A percentile compares a stretch with the other conserved stretches of the same genome.
Conservation (phyloP, 2,113 vertebrate genomes). For the Gallinago jamesoni region DNA sequence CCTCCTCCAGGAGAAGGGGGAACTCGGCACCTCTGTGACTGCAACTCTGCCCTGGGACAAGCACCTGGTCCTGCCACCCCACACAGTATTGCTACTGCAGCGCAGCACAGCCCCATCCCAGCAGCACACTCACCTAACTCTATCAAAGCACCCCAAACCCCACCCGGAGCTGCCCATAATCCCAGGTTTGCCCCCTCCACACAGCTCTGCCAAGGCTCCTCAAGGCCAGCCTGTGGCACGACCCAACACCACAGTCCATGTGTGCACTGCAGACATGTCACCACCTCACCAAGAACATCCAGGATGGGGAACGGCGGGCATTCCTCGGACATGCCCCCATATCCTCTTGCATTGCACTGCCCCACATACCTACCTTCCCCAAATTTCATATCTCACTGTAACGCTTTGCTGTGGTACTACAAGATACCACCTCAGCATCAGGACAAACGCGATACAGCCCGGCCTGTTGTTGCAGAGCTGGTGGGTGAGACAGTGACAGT, state of each 20-base stretch:
- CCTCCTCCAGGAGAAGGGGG: background rate
- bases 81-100: background rate
- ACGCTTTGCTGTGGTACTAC: background rate
- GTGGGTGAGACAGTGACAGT: background rate
- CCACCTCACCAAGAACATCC: background rate
- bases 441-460: background rate
- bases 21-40: background rate
- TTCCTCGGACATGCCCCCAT: background rate
- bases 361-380: background rate
- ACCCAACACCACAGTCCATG: fast-evolving
- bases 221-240: background rate
- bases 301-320: background rate
- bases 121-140: background rate
- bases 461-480: background rate
- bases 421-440: background rate
- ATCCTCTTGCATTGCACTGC: background rate
- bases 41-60: background rate
- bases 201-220: background rate
- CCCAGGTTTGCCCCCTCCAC: background rate
- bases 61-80: background rate
- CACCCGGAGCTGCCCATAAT: background rate
- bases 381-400: background rate
- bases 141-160: background rate
- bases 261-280: fast-evolving
- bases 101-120: background rate